Base-by-base conservation (phyloP, 2,888 invertebrate genomes). In the Eupithecia tripunctaria region DNA sequence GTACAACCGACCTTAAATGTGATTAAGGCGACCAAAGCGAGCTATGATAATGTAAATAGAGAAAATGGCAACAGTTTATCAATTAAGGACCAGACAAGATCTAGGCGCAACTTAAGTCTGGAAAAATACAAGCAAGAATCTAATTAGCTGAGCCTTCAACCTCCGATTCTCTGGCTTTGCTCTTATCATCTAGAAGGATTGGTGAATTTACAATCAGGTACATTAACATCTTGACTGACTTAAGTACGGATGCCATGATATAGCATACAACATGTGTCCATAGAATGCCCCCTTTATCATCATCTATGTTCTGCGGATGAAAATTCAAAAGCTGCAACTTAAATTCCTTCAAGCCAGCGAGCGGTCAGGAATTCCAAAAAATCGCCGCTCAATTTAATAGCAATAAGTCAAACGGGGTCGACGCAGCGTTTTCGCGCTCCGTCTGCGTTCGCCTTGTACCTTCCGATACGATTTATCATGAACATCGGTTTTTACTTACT, bases 331-430 rank as follows among this genome's bases (percentile, higher is more conserved):
- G 66, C 14, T 65, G 65, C 65, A 59, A 47, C 47, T 60, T 51
- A 25, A 69, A 73, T 62, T 59, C 29, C 29, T 32, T n/a, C 32
- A 21, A 43, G 64, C 67, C 51, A 59, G 63, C 63, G 41, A 68
- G 56, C 43, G 62, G 64, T 63, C 47, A 63, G 63, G 71, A 81
- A 83, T 79, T 78, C 76, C 81, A 81, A 85, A 86, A 82, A 86
- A 86, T 84, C 79, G 80, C 74, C 81, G 83, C 85, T 86, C 88
- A 89, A 88, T 89, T 88, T 88, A 86, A 89, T 86, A 86, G 87
- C 89, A 89, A 88, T 89, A 89, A 89, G 89, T 87, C 86, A 82
- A 82, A 78, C 76, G 81, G 80, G 68, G 75, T 82, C 86, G 88
- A 88, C 89, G 85, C 82, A 83, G 88, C 89, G 82, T 81, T 88